These are phyloP conservation scores for Ageneiosus marmoratus DNA, from an alignment of 2,113 vertebrate species.

Conservation along the genomic window DNA sequence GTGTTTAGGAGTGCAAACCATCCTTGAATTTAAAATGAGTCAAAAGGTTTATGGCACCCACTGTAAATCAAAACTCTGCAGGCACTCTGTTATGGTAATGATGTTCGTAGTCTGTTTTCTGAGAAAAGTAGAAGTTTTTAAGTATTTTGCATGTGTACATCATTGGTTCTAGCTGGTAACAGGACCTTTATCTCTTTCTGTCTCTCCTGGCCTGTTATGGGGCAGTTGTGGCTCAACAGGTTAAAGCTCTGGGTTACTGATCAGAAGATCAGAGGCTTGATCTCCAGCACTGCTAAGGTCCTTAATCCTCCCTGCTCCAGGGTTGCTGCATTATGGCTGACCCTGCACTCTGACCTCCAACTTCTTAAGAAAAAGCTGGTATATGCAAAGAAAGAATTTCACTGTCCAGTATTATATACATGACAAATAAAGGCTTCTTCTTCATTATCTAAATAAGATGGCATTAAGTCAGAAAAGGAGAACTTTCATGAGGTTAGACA, in stretches of 20 bases:
- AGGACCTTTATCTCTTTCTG: not conserved
- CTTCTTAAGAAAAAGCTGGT: not conserved
- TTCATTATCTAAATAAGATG: slow-evolving; percentile 30
- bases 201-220: too few species aligned
- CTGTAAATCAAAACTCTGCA: not conserved
- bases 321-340: too few species aligned
- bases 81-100: not conserved
- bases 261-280: too few species aligned
- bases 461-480: not conserved
- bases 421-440: too few species aligned
- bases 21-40: not conserved
- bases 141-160: not conserved
- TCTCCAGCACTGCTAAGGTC: not conserved
- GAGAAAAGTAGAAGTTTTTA: not conserved
- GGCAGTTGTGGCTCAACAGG: too few species aligned
- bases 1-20: not conserved
- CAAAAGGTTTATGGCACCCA: not conserved
- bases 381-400: too few species aligned
- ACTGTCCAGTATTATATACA: too few species aligned
- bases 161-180: not conserved
- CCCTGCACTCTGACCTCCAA: not conserved
- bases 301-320: too few species aligned
- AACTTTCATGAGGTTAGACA: not conserved
- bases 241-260: too few species aligned
- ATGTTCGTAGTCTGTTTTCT: not conserved